phyloP scores from a whole-genome alignment of 2,113 vertebrate genomes.

The Albula goreensis region DNA sequence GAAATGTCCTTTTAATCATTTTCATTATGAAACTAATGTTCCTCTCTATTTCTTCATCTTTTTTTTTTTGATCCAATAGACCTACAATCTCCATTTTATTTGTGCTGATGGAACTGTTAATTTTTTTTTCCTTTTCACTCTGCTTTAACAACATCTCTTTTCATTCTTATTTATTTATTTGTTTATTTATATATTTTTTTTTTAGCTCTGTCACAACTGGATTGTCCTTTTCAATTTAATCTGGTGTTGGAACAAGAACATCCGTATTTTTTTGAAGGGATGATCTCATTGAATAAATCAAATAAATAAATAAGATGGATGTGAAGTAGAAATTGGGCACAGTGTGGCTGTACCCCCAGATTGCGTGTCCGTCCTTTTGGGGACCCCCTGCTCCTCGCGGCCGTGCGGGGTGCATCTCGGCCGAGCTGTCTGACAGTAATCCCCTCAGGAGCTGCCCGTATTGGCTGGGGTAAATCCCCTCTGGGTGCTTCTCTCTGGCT shows the following conservation, averaged over 20 bases:
- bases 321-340: too few species aligned
- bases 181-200: not conserved
- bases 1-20: not conserved
- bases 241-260: not conserved
- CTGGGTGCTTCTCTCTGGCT: not conserved
- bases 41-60: too few species aligned
- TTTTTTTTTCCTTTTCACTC: not conserved
- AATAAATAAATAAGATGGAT: too few species aligned
- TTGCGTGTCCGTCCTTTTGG: slow-evolving; percentile 30
- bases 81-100: not conserved
- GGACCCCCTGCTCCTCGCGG: not conserved
- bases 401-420: not conserved
- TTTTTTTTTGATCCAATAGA: not conserved
- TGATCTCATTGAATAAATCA: too few species aligned
- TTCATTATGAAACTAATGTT: not conserved
- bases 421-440: not conserved
- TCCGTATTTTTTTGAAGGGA: not conserved
- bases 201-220: not conserved
- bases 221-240: too few species aligned
- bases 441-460: not conserved
- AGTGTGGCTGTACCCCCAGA: slow-evolving; percentile 4
- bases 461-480: not conserved
- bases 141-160: too few species aligned
- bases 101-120: not conserved
- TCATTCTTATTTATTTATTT: too few species aligned